Evolutionary conservation across 2,888 invertebrate genomes (phyloP).

Genomic region (Lissocephala sabroskyi): DNA sequence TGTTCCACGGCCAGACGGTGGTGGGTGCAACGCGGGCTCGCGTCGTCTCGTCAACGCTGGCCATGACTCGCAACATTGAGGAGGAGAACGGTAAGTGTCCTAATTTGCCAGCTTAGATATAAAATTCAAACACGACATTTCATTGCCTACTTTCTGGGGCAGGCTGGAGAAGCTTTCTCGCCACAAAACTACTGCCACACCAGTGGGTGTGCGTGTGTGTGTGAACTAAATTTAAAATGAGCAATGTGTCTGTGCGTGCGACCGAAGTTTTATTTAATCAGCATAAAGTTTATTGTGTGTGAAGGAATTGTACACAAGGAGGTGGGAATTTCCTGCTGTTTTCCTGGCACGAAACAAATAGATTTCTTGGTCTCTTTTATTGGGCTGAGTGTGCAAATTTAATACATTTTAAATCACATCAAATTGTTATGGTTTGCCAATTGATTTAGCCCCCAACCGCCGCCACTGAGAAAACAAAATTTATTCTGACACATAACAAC

Average conservation of each 20-base stretch:
- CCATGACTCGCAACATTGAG: conserved; percentile 71
- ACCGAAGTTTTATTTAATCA: conserved; percentile 37
- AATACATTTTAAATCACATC: conserved; percentile 39
- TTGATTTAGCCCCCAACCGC: conserved; percentile 35
- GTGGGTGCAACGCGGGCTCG: conserved; percentile 57
- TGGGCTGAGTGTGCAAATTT: conserved; percentile 36
- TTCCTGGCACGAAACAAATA: conserved; percentile 31
- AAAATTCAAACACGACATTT: no score
- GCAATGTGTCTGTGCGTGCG: conserved; percentile 4
- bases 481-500: neutral
- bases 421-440: conserved; percentile 36
- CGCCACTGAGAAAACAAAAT: neutral
- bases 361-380: conserved; percentile 26
- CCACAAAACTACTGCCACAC: no score
- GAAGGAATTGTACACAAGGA: conserved; percentile 28
- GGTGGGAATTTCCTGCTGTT: no score
- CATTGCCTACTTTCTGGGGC: no score
- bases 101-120: neutral
- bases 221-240: conserved; percentile 3
- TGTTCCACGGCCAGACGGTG: conserved; percentile 43
- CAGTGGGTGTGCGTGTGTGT: conserved; percentile 4
- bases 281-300: conserved; percentile 57
- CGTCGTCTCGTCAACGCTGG: conserved; percentile 61
- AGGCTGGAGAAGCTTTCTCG: no score
- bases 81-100: conserved; percentile 70